Base-by-base conservation (phyloP, 2,888 invertebrate species). In the Aspidiotus rigidus region DNA sequence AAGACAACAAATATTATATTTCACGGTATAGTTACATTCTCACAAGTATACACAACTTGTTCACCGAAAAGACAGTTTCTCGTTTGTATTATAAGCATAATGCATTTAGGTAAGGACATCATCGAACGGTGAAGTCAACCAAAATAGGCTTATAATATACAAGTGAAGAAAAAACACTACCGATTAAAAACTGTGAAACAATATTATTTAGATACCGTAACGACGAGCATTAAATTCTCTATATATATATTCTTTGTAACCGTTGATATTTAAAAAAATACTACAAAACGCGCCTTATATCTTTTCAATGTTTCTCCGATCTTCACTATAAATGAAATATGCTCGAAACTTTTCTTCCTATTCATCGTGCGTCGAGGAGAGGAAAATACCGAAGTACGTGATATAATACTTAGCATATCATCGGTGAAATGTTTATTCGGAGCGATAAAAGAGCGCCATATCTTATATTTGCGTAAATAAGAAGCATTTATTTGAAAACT, bases 21-120 rank as follows among this genome's bases (percentile, higher is more conserved):
- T 62, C 62, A 62, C 62, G 62, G 62, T 62, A 40, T 49, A 62
- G 62, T 62, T 42, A 62, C 62, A 49, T 62, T 62, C 62, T 62
- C 62, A 62, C 62, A 62, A 42, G 62, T 13, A 49, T 49, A 49
- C 28, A 28, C n/a, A 49, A 49, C 49, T 49, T n/a, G 49, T 49
- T 49, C 49, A n/a, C n/a, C 49, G 49, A 49, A 49, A n/a, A 49
- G 49, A 49, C 49, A 49, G 49, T 49, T 49, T 49, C 49, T 49
- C 49, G 49, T 49, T n/a, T 49, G 49, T 11, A 13, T 49, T 49
- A 13, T 49, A 49, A 49, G n/a, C 3, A 49, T 28, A 28, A 28
- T 28, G 5, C 28, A 28, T 28, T 28, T 28, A 28, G 28, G 28
- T 28, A 28, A 28, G 28, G 28, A 28, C 28, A 28, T 28, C 49